A percentile compares a stretch with the other conserved stretches of the same genome.
phyloP scores from a whole-genome alignment of 2,113 vertebrate genomes.

The Brachypodius melanocephalos region DNA sequence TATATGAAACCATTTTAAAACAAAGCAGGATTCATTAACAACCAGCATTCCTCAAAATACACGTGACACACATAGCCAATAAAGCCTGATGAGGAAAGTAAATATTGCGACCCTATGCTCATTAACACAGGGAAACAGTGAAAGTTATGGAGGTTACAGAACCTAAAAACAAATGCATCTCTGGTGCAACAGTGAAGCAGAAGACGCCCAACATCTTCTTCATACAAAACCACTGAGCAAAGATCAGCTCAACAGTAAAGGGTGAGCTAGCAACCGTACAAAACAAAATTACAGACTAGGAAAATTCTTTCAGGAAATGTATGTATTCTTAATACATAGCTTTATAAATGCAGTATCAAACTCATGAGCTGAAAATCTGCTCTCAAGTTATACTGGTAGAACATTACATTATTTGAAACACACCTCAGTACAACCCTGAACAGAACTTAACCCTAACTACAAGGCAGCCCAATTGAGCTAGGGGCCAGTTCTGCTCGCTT shows the following conservation, averaged over 20 bases:
- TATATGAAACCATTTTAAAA: conserved; percentile 63
- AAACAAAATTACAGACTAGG: neutral
- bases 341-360: conserved; percentile 28
- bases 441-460: conserved; percentile 2
- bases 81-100: conserved; percentile 45
- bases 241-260: neutral
- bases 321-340: neutral
- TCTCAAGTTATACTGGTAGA: conserved; percentile 31
- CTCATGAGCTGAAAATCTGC: conserved; percentile 23
- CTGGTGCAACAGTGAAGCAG: conserved; percentile 8
- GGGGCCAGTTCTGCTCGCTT: neutral
- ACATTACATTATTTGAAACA: neutral
- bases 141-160: conserved; percentile 24
- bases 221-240: neutral
- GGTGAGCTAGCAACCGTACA: neutral
- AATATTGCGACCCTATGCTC: neutral
- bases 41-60: conserved; percentile 68
- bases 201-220: neutral
- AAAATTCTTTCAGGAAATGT: neutral
- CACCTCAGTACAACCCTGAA: neutral
- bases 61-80: conserved; percentile 68
- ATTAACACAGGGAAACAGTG: conserved; percentile 37
- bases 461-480: neutral
- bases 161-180: conserved; percentile 3
- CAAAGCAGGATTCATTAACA: conserved; percentile 62